Base-by-base conservation (phyloP, 2,888 invertebrate genomes). In the Plagodis pulveraria region DNA sequence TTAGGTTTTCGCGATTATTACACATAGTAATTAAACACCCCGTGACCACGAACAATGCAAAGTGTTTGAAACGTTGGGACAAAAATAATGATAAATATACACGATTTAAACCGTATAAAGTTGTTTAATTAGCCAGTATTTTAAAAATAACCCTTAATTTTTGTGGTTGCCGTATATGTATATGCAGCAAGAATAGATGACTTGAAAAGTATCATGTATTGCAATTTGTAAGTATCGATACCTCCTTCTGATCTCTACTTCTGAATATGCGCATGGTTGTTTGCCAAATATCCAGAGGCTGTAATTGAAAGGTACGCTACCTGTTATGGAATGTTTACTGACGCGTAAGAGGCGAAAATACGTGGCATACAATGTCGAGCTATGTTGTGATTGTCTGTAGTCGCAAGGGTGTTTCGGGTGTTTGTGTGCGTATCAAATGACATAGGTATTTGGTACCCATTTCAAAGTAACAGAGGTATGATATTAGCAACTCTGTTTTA, bases 271-370 rank as follows among this genome's bases (percentile, higher is more conserved):
- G 12, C 54, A 47, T n/a, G 47, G 59, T 51, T 59, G 59, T 59
- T 55, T 59, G 50, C 50, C 51, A 55, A 50, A 55, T 55, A 55
- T 50, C 47, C 50, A 59, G 58, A 58, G 46, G 50, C 46, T 51
- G 50, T 61, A 53, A 61, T 61, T 61, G 60, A 61, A 61, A 56
- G 59, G 55, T 55, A 55, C 40, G 56, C 48, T 60, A 60, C 60
- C 56, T 56, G 56, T 56, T 50, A 60, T 51, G 50, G 48, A 48
- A 56, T 61, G 56, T 45, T 61, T 61, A 56, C 56, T 56, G 60
- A 52, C 49, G 33, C 52, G 56, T 51, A 61, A 59, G 6, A 50
- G 50, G 42, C 42, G 41, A 55, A 55, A 41, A 55, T 51, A 47
- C 50, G 55, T 11, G 51, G 51, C 50, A 47, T 40, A 54, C 36